These are phyloP conservation scores for Phragmatobia fuliginosa DNA, from an alignment of 2,888 invertebrate genomes.

Conservation along the genomic window DNA sequence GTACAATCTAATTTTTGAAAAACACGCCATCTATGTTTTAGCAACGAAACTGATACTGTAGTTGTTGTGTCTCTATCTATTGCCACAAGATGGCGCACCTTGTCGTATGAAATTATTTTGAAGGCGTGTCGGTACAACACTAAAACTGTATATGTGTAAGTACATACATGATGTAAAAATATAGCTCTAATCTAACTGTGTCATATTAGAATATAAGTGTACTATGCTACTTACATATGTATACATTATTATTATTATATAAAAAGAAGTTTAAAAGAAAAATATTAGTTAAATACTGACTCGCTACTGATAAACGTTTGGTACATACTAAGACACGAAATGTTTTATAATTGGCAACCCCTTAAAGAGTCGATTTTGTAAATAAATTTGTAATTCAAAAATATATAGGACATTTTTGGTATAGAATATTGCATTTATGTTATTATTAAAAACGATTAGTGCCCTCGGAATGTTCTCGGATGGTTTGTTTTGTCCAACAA, in stretches of 20 bases:
- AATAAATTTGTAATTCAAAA: constrained; percentile 81
- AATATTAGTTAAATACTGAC: constrained; percentile 80
- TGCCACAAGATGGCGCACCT: constrained; percentile 31
- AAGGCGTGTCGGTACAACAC: constrained; percentile 66
- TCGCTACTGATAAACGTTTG: constrained; percentile 61
- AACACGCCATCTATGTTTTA: constrained; percentile 33
- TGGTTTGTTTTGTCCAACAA: constrained; percentile 78
- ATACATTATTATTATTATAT: constrained; percentile 79
- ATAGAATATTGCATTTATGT: constrained; percentile 83
- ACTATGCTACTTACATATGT: constrained; percentile 85
- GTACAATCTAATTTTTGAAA: constrained; percentile 6
- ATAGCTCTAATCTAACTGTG: constrained; percentile 84
- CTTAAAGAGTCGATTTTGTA: constrained; percentile 72
- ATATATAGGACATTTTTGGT: constrained; percentile 78
- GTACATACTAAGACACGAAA: constrained; percentile 59
- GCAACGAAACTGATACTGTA: constrained; percentile 2
- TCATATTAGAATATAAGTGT: constrained; percentile 85
- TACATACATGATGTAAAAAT: constrained; percentile 83
- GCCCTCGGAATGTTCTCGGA: constrained; percentile 81
- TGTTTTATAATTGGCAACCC: constrained; percentile 63
- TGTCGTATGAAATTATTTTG: constrained; percentile 20
- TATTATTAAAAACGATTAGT: constrained; percentile 63
- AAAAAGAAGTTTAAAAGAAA: constrained; percentile 76
- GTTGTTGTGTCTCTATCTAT: constrained; percentile 1
- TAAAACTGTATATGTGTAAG: constrained; percentile 82